Evolutionary conservation across 2,113 vertebrate species (phyloP).

Genomic region (Sebastes schlegelii): DNA sequence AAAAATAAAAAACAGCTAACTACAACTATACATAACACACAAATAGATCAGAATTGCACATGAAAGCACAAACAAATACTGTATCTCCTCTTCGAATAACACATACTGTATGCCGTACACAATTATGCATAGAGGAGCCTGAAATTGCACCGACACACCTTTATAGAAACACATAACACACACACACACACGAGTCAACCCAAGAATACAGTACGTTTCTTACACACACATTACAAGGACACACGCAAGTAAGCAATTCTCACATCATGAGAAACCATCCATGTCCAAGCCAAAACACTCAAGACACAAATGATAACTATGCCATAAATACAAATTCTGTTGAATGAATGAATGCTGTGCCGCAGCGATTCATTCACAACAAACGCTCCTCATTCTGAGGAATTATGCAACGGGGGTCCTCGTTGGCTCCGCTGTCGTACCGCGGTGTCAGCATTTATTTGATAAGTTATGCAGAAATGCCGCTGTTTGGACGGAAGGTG

Average conservation of each 20-base stretch:
- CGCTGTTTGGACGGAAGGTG: not conserved
- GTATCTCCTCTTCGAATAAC: not conserved
- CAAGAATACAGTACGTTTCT: not conserved
- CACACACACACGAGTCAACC: no score
- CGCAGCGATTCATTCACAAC: slow-evolving; percentile 1
- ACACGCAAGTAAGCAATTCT: not conserved
- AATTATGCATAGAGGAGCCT: no score
- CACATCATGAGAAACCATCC: not conserved
- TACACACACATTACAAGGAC: not conserved
- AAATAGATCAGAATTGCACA: not conserved
- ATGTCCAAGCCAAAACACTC: no score
- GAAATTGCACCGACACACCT: no score
- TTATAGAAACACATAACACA: no score
- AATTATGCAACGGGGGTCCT: not conserved
- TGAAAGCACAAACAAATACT: not conserved
- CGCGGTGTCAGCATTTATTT: not conserved
- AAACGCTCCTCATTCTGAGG: not conserved
- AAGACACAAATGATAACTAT: not conserved
- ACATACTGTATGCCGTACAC: no score
- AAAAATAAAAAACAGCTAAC: not conserved
- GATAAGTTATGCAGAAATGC: slow-evolving; percentile 8
- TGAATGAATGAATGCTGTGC: not conserved
- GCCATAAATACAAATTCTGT: not conserved
- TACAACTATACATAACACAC: not conserved
- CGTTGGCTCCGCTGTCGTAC: no score